Evolutionary conservation across 2,797 vertebrate genomes (phyloP).

Genomic region (Heliangelus exortis): DNA sequence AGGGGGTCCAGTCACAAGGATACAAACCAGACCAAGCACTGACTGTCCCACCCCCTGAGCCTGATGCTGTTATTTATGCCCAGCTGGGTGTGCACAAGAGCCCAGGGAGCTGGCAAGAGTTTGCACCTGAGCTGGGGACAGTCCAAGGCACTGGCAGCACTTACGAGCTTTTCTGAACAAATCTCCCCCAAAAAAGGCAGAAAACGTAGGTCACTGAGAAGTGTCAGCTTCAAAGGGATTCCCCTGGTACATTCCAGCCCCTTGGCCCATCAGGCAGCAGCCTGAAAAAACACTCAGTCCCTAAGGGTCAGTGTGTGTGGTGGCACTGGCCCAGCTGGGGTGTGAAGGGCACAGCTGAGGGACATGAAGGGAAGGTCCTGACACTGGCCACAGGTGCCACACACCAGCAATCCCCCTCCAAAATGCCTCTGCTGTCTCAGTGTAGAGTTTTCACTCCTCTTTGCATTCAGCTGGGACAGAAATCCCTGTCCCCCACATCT

Average conservation of each 20-base stretch:
- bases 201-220: neutral
- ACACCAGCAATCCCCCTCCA: neutral
- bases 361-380: neutral
- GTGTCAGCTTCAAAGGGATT: constrained; percentile 50
- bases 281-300: constrained; percentile 43
- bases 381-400: neutral
- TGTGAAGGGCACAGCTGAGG: constrained; percentile 62
- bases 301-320: neutral
- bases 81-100: neutral
- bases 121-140: neutral
- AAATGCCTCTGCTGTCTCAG: neutral
- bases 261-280: neutral
- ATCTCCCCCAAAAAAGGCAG: neutral
- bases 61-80: neutral
- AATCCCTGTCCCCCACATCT: neutral
- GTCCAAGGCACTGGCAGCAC: neutral
- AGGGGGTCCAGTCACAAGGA: neutral
- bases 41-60: neutral
- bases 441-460: neutral
- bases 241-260: neutral
- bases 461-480: neutral
- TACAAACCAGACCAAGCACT: neutral
- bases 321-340: neutral
- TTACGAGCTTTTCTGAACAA: neutral
- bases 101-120: neutral